Base-by-base conservation (phyloP, 2,888 invertebrate species). In the Cactoblastis cactorum region DNA sequence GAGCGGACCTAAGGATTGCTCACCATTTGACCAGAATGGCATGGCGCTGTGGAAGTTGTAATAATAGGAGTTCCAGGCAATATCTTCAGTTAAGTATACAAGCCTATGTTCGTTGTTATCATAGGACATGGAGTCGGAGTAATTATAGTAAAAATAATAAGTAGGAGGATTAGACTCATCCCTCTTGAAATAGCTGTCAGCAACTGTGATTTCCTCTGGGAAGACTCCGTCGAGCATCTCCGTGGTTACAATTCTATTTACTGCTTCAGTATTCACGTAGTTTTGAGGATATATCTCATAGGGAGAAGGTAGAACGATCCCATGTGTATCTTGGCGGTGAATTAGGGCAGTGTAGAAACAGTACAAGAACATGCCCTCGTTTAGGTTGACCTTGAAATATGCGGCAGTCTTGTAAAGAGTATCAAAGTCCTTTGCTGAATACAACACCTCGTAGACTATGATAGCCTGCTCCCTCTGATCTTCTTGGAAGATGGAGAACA, bases 71-170 rank as follows among this genome's bases (percentile, higher is more conserved):
- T 93, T 94, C 65, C 94, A 80, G 53, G 92, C 94, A 61, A 94
- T 83, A 66, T 94, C 94, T 69, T 94, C 94, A 32, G 92, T 93
- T 79, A 94, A 93, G 80, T 94, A 94, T 32, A 92, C 86, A 51
- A 94, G 62, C 53, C 87, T 91, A 65, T 90, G 89, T 62, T 94
- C 93, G 1, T 85, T 69, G 60, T 92, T 91, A 58, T 83, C 88
- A 65, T 90, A 91, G 60, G 83, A 74, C 34, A 70, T 66, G 24
- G 86, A 63, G 58, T 86, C 91, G n/a, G 92, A 92, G 62, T 92
- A 93, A 71, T 93, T 93, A 14, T 91, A 83, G 51, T 91, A 90
- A 65, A 91, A 83, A 22, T 90, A 74, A 58, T 83, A 91, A 18
- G 80, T 68, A n/a, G n/a, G n/a, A n/a, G n/a, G n/a, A n/a, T n/a